Evolutionary conservation across 1,140 invertebrate genomes (phyloP).

Genomic region (Stenopsyche tienmushanensis): DNA sequence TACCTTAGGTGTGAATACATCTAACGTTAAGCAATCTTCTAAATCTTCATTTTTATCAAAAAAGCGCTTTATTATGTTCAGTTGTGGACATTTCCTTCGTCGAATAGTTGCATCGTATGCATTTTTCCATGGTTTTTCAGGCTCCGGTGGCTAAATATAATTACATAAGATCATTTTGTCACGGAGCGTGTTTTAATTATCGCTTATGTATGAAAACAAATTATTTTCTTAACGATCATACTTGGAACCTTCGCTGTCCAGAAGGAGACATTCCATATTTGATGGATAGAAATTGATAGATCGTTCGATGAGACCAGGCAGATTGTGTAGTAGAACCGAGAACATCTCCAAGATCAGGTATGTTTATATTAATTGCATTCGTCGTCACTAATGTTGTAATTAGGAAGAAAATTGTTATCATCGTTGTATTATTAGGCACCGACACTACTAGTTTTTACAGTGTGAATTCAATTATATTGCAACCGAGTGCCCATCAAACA

Average conservation of each 20-base stretch:
- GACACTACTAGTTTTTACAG: too few relatives aligned
- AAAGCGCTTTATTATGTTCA: background rate
- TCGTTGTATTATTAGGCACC: too few relatives aligned
- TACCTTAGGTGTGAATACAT: conserved; percentile 44
- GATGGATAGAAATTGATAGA: conserved; percentile 47
- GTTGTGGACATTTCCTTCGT: conserved; percentile 19
- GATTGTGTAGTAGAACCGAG: conserved; percentile 45
- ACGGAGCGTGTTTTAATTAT: too few relatives aligned
- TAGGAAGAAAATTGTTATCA: too few relatives aligned
- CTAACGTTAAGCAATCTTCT: conserved; percentile 45
- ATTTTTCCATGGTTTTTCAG: conserved; percentile 4
- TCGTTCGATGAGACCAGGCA: conserved; percentile 45
- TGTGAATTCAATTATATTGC: too few relatives aligned
- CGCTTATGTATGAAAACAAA: too few relatives aligned
- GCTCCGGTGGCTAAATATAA: conserved; percentile 12
- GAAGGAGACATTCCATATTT: conserved; percentile 47
- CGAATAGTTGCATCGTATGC: conserved; percentile 8
- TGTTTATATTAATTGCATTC: conserved; percentile 38
- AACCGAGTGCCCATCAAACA: too few relatives aligned
- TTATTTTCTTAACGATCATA: too few relatives aligned
- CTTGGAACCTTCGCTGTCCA: conserved; percentile 47
- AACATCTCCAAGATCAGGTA: conserved; percentile 46
- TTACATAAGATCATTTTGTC: conserved; percentile 2
- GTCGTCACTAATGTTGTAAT: too few relatives aligned
- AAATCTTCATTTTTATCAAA: conserved; percentile 10